Evolutionary conservation across 2,113 vertebrate genomes (phyloP).

Genomic region (Fulmarus glacialis): DNA sequence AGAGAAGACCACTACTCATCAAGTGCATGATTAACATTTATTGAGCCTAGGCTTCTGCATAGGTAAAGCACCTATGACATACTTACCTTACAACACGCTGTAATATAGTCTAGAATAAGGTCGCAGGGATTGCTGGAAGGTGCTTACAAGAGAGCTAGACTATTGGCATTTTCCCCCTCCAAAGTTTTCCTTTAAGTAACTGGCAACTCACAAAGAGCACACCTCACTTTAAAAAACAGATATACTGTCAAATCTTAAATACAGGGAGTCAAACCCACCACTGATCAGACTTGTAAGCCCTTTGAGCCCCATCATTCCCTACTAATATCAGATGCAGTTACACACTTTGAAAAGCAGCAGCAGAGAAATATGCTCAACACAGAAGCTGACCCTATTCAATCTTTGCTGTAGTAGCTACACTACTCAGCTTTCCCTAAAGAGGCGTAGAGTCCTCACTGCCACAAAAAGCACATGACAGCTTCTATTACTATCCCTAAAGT

Average conservation of each 20-base stretch:
- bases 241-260: neutral
- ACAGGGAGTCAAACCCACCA: neutral
- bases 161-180: fast-evolving
- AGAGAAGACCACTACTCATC: neutral
- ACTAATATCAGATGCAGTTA: neutral
- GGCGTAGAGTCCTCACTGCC: neutral
- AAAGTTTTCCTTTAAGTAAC: neutral
- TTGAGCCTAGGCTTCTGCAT: neutral
- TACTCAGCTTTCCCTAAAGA: neutral
- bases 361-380: neutral
- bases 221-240: neutral
- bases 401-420: neutral
- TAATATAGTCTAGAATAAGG: neutral
- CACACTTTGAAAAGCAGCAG: neutral
- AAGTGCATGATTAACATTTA: neutral
- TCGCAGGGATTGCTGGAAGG: neutral
- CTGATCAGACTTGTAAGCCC: neutral
- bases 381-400: neutral
- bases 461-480: neutral
- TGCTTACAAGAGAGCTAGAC: neutral
- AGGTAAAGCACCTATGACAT: neutral
- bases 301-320: neutral
- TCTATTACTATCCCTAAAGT: neutral
- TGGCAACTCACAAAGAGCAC: neutral
- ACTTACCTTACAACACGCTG: neutral